A percentile compares a stretch with the other conserved stretches of the same genome.
Conservation (phyloP, 2,888 invertebrate species). For the Diplazon laetatorius region DNA sequence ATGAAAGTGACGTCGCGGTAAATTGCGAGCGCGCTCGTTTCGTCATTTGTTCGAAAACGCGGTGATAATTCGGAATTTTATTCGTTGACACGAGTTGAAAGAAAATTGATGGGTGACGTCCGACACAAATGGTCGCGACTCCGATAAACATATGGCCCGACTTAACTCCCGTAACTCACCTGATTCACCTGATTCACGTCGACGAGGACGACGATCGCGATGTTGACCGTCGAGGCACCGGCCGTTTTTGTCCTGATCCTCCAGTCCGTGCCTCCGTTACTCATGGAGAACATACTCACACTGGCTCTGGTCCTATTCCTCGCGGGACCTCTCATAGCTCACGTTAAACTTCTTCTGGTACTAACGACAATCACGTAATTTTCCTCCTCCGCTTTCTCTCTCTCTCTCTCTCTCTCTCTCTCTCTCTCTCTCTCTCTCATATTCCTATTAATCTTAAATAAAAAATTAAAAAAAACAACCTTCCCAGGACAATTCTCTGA, state of each 20-base stretch:
- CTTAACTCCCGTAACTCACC: too few species aligned
- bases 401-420: background rate
- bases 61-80: constrained; percentile 34
- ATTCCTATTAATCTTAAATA: constrained; percentile 19
- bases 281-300: constrained; percentile 75
- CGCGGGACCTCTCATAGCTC: constrained; percentile 74
- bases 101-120: constrained; percentile 55
- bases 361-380: constrained; percentile 52
- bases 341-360: constrained; percentile 73
- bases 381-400: background rate
- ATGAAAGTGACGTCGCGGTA: too few species aligned
- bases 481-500: constrained; percentile 49
- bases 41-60: constrained; percentile 67
- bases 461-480: background rate
- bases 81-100: constrained; percentile 40
- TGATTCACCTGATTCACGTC: constrained; percentile 44
- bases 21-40: constrained; percentile 20
- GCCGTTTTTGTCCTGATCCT: constrained; percentile 74
- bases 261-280: constrained; percentile 74
- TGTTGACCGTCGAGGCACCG: constrained; percentile 73
- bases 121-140: constrained; percentile 36
- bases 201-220: constrained; percentile 66
- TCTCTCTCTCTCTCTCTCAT: background rate
- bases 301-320: constrained; percentile 73
- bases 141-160: constrained; percentile 61